Evolutionary conservation across 2,888 invertebrate species (phyloP).

Genomic region (Andrena hattorfiana): DNA sequence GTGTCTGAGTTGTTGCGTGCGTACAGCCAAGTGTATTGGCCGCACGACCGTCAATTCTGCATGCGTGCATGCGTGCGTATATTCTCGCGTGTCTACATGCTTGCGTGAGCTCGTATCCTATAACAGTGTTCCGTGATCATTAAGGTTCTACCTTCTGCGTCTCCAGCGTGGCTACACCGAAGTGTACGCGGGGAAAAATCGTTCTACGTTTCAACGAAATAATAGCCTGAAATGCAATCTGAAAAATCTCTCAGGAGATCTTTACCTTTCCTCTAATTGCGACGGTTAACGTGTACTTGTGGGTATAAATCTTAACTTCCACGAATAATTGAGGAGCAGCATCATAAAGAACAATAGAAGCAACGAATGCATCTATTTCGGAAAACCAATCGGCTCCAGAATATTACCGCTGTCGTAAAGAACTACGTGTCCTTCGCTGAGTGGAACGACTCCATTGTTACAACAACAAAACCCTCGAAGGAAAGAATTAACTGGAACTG

Average conservation of each 20-base stretch:
- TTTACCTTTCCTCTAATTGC: too few relatives aligned
- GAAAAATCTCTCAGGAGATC: too few relatives aligned
- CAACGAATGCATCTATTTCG: too few relatives aligned
- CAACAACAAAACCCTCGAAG: too few relatives aligned
- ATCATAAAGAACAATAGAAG: too few relatives aligned
- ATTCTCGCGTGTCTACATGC: conserved; percentile 70
- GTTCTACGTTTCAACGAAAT: background rate
- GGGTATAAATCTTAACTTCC: too few relatives aligned
- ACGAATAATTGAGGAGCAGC: too few relatives aligned
- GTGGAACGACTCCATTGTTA: too few relatives aligned
- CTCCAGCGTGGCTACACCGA: conserved; percentile 1
- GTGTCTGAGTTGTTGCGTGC: conserved; percentile 61
- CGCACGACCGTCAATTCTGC: conserved; percentile 63
- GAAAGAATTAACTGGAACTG: background rate
- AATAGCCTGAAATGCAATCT: background rate
- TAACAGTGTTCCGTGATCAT: conserved; percentile 71
- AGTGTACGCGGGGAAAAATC: background rate
- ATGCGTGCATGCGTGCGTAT: conserved; percentile 60
- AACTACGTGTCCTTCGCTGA: too few relatives aligned
- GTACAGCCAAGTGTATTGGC: conserved; percentile 52
- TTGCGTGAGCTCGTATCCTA: conserved; percentile 71
- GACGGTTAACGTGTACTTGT: too few relatives aligned
- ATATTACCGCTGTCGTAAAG: too few relatives aligned
- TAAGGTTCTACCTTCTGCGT: conserved; percentile 55
- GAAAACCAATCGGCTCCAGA: too few relatives aligned